Percentiles rank a stretch among this genome's conserved stretches.
Evolutionary conservation across 2,888 invertebrate species (phyloP).

Genomic region (Pelosia muscerda): DNA sequence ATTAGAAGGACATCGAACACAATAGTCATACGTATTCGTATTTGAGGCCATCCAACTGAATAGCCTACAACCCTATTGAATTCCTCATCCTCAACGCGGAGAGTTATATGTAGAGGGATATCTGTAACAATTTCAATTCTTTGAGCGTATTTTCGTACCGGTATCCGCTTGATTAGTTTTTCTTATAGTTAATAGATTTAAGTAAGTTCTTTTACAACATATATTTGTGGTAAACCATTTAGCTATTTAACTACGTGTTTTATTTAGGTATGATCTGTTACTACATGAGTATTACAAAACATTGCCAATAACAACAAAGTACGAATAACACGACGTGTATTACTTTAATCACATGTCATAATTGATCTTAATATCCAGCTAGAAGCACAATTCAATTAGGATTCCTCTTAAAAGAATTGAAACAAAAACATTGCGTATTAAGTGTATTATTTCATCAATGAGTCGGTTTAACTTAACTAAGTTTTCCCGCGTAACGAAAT

Average conservation of each 20-base stretch:
- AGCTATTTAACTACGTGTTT: not conserved
- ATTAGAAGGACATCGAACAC: not conserved
- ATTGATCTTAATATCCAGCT: too few species aligned
- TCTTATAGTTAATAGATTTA: not conserved
- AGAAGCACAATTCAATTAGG: constrained; percentile 14
- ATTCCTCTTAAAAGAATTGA: constrained; percentile 21
- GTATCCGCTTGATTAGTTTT: not conserved
- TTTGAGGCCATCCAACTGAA: not conserved
- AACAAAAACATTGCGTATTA: constrained; percentile 9
- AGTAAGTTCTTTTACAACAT: not conserved
- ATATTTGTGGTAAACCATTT: not conserved
- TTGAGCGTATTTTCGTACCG: not conserved
- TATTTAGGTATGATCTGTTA: not conserved
- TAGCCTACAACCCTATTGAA: constrained; percentile 1
- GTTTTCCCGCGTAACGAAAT: too few species aligned
- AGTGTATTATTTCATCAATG: not conserved
- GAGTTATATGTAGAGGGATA: too few species aligned
- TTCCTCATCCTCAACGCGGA: not conserved
- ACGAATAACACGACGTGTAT: too few species aligned
- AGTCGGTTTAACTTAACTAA: not conserved
- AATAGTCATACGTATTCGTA: not conserved
- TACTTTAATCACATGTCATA: too few species aligned
- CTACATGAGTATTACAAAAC: too few species aligned
- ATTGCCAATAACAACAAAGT: too few species aligned
- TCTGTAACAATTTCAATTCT: not conserved